Conservation (phyloP, 2,113 vertebrate genomes). For the Psammodynastes pulverulentus region DNA sequence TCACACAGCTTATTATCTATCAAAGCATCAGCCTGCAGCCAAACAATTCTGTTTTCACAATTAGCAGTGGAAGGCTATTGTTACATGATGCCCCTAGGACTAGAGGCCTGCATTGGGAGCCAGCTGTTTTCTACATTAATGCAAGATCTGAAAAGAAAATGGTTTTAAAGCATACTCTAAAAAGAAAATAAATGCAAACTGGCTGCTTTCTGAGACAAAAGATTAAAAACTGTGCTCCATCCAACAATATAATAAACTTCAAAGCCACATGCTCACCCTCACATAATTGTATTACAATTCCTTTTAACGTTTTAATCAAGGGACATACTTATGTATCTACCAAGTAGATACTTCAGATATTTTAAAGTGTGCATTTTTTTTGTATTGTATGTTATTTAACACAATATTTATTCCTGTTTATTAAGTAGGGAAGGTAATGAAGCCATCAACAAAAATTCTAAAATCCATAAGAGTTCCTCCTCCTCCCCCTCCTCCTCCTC, state of each 20-base stretch:
- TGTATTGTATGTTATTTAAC: neutral
- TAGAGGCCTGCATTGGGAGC: slow-evolving; percentile 26
- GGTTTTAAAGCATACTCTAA: neutral
- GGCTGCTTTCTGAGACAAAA: slow-evolving; percentile 34
- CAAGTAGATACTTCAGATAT: neutral
- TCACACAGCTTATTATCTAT: slow-evolving; percentile 49
- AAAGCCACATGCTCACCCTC: neutral
- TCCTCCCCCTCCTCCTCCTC: neutral
- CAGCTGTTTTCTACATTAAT: slow-evolving; percentile 51
- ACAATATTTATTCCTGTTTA: neutral
- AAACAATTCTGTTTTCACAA: slow-evolving; percentile 54
- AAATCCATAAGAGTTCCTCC: neutral
- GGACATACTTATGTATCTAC: neutral
- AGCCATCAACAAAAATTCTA: neutral
- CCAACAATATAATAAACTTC: slow-evolving; percentile 32
- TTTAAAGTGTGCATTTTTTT: neutral
- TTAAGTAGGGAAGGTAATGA: neutral
- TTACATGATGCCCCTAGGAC: slow-evolving; percentile 49
- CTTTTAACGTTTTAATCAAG: neutral
- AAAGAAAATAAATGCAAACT: slow-evolving; percentile 36
- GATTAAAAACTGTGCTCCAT: slow-evolving; percentile 25
- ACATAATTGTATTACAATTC: neutral
- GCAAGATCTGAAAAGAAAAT: slow-evolving; percentile 33
- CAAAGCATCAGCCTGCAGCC: slow-evolving; percentile 58
- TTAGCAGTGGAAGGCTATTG: slow-evolving; percentile 55